These are phyloP conservation scores for Zosterops japonicus DNA, from an alignment of 2,113 vertebrate genomes.

Conservation along the genomic window DNA sequence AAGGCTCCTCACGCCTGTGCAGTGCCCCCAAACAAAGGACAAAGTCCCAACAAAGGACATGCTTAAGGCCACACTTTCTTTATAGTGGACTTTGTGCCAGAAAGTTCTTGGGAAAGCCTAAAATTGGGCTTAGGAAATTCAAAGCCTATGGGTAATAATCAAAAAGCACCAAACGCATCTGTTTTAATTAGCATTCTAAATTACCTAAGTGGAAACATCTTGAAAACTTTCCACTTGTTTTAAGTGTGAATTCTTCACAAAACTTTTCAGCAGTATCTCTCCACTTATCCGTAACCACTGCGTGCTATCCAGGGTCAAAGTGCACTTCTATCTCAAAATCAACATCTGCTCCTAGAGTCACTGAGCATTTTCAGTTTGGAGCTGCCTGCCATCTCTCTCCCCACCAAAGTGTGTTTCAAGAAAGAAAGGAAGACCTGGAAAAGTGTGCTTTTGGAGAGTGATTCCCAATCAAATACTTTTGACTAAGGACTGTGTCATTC, in stretches of 20 bases:
- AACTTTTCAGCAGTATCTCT: neutral
- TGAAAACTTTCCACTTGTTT: neutral
- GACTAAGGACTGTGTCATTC: neutral
- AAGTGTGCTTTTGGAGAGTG: neutral
- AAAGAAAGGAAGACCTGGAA: neutral
- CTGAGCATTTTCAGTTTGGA: neutral
- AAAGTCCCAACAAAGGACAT: neutral
- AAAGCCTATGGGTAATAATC: neutral
- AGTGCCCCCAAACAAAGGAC: neutral
- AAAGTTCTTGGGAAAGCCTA: neutral
- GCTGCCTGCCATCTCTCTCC: neutral
- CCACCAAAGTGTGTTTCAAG: neutral
- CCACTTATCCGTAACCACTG: neutral
- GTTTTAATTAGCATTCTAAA: neutral
- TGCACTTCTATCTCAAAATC: neutral
- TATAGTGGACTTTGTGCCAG: neutral
- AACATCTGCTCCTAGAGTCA: neutral
- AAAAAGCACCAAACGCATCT: neutral
- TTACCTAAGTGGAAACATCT: neutral
- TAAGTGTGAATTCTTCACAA: neutral
- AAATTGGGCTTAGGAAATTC: neutral
- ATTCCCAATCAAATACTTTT: neutral
- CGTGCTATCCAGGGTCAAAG: neutral
- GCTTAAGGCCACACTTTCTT: neutral
- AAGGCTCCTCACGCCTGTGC: neutral